Evolutionary conservation across 2,797 vertebrate genomes (phyloP), one percentile per base, ranked within the genome.

Genomic region (Nothura maculosa): DNA sequence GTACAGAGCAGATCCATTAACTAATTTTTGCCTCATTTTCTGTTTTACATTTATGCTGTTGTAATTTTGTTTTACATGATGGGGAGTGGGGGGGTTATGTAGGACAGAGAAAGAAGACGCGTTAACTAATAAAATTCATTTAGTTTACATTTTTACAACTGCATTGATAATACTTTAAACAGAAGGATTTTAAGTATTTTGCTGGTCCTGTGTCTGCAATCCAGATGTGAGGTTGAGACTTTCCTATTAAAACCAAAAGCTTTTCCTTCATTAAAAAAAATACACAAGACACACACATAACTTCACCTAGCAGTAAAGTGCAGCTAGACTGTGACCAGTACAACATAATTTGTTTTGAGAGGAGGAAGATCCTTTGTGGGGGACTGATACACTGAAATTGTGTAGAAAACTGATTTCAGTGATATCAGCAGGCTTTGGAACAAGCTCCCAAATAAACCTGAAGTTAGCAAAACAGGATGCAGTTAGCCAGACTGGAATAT

Each of bases 401-500:
- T 38, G 28, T 13, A 36, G 48, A 54, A 54, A 36, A 28, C 48
- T 55, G 30, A 55, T 70, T 20, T 50, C 2, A 19, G 16, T 40
- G 68, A 25, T 74, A 86, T 94, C 15, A 63, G 43, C 7, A 70
- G 30, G 9, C 12, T 87, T 93, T 89, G 42, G 30, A 69, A 85
- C 47, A 87, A 83, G n/a, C 6, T 85, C 6, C 9, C 24, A 81
- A 81, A 82, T 58, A 85, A 89, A 89, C 42, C 25, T 62, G 17
- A 85, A 73, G 91, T 81, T 85, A 67, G 67, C 81, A 89, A 81
- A 81, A 50, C 11, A 70, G n/a, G 10, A 78, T 58, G 14, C 24
- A 91, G 57, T 90, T 90, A 90, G 7, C 18, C 32, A 84, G 92
- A 80, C 21, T 95, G 34, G 20, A 90, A 90, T 40, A 76, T 8